A percentile compares a stretch with the other conserved stretches of the same genome.
These are phyloP conservation scores for Anorthoa munda DNA, from an alignment of 2,888 invertebrate genomes.

Conservation along the genomic window DNA sequence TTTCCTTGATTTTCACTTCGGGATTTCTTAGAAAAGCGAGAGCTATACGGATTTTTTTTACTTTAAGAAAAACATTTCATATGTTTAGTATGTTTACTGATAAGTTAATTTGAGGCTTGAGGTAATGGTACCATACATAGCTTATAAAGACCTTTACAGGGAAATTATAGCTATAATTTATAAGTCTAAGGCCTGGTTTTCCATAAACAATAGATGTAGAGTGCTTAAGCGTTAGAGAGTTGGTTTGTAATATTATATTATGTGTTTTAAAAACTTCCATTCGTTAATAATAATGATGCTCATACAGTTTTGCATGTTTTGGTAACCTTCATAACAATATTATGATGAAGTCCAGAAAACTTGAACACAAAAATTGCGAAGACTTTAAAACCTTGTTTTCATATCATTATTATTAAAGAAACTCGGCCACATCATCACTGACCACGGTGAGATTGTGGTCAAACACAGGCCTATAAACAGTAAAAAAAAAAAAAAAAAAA, in stretches of 20 bases:
- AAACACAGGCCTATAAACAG: no score
- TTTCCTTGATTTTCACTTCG: not conserved
- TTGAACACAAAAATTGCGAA: constrained; percentile 19
- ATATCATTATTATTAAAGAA: constrained; percentile 19
- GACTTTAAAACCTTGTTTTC: constrained; percentile 25
- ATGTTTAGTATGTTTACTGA: not conserved
- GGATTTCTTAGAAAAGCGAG: not conserved
- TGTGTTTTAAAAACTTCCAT: not conserved
- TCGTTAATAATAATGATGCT: not conserved
- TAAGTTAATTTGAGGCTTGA: not conserved
- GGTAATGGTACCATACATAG: not conserved
- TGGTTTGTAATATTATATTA: not conserved
- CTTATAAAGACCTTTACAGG: no score
- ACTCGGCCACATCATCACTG: no score
- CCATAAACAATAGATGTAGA: not conserved
- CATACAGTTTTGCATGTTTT: not conserved
- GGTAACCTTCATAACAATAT: not conserved
- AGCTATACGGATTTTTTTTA: not conserved
- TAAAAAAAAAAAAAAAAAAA: no score
- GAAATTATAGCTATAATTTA: not conserved
- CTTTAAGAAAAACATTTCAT: not conserved
- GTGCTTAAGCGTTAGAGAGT: not conserved
- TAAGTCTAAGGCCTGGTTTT: no score
- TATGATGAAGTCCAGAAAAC: constrained; percentile 31
- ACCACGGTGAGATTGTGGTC: no score